Percentiles rank a stretch among this genome's conserved stretches.
Evolutionary conservation across 2,113 vertebrate genomes (phyloP).

Genomic region (Lepidothrix coronata): DNA sequence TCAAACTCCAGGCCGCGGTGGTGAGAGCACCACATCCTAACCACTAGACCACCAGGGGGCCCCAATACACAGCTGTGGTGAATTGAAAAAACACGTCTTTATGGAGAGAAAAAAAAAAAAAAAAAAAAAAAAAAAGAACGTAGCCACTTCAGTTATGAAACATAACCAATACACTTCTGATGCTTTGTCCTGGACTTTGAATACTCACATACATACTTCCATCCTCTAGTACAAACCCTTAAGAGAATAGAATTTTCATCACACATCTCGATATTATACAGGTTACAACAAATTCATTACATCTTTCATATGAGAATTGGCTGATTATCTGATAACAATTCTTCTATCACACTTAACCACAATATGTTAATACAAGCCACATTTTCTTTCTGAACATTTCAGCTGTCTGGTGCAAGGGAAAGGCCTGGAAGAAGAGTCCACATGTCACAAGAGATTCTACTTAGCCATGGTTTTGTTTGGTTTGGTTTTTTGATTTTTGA

Average conservation of each 20-base stretch:
- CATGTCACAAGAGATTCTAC: background rate
- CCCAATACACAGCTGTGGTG: background rate
- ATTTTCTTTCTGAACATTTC: background rate
- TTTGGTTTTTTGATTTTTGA: background rate
- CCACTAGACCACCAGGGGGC: too few relatives aligned
- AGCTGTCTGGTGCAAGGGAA: background rate
- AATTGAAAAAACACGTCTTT: background rate
- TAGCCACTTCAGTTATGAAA: background rate
- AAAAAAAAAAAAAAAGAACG: background rate
- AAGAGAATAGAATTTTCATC: background rate
- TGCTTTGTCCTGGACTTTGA: background rate
- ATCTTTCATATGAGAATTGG: background rate
- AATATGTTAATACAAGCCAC: background rate
- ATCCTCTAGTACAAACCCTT: background rate
- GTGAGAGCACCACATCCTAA: too few relatives aligned
- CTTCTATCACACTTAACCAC: background rate
- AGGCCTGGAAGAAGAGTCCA: background rate
- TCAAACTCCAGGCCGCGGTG: too few relatives aligned
- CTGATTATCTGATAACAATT: background rate
- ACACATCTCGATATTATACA: background rate
- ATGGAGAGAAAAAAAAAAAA: background rate
- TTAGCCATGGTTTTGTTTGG: accelerated
- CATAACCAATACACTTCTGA: background rate
- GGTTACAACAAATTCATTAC: background rate
- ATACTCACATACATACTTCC: background rate